phyloP scores from a whole-genome alignment of 2,113 vertebrate species.

The Petromus typicus region DNA sequence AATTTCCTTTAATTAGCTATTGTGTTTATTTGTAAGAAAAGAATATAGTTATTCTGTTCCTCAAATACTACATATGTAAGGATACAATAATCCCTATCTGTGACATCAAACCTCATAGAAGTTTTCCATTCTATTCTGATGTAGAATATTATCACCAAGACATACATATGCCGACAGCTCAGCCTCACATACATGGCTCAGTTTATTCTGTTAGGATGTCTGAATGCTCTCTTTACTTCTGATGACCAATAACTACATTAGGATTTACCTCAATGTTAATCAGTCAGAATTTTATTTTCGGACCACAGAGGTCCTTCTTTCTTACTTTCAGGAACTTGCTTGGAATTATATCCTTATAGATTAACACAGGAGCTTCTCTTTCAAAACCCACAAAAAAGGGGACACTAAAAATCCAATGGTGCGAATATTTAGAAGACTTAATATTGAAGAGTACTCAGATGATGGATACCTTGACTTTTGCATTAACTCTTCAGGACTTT shows the following conservation, averaged over 20 bases:
- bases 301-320: background rate
- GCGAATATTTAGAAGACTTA: background rate
- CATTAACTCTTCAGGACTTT: background rate
- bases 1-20: background rate
- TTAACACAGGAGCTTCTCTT: too few species aligned
- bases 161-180: background rate
- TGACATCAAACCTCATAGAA: too few species aligned
- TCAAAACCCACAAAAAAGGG: too few species aligned
- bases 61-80: background rate
- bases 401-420: too few species aligned
- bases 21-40: background rate
- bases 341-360: background rate
- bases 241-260: background rate
- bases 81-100: background rate
- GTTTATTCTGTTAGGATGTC: background rate
- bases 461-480: background rate
- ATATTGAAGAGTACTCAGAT: background rate
- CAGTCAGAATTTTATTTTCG: background rate
- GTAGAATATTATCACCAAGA: background rate
- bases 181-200: background rate
- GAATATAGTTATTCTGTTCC: background rate
- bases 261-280: background rate
- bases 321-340: background rate
- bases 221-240: background rate
- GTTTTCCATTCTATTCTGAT: background rate